Conservation (phyloP, 2,888 invertebrate genomes). For the Caenorhabditis macrosperma region DNA sequence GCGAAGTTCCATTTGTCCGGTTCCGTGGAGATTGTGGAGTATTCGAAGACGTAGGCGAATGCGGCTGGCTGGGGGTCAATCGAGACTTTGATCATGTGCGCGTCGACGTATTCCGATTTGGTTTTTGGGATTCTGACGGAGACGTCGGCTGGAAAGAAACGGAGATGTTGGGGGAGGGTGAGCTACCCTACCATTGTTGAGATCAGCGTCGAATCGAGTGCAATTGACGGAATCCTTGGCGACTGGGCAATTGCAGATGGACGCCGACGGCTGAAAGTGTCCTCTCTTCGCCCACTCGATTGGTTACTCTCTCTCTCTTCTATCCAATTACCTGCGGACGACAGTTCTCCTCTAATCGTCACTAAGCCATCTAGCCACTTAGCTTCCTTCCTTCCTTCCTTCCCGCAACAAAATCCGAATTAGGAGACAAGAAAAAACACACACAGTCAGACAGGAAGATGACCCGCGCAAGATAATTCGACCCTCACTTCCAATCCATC, state of each 20-base stretch:
- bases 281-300: background rate
- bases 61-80: conserved; percentile 70
- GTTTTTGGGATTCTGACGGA: conserved; percentile 62
- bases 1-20: conserved; percentile 77
- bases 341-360: background rate
- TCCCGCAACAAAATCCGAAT: conserved; percentile 8
- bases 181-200: conserved; percentile 18
- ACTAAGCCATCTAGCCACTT: background rate
- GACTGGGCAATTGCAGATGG: conserved; percentile 74
- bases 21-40: conserved; percentile 71
- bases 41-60: conserved; percentile 79
- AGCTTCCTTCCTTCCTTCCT: too few species aligned
- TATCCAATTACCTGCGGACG: background rate
- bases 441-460: background rate
- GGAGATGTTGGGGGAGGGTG: background rate
- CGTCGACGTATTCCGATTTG: conserved; percentile 67
- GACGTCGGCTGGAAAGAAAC: conserved; percentile 61
- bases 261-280: conserved; percentile 67
- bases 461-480: conserved; percentile 34
- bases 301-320: background rate
- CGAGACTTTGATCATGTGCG: conserved; percentile 70
- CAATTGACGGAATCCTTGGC: conserved; percentile 63
- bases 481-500: conserved; percentile 17
- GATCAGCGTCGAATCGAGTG: conserved; percentile 64
- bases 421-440: background rate